A percentile compares a stretch with the other conserved stretches of the same genome.
Evolutionary conservation across 2,888 invertebrate species (phyloP).

Genomic region (Xestobium rufovillosum): DNA sequence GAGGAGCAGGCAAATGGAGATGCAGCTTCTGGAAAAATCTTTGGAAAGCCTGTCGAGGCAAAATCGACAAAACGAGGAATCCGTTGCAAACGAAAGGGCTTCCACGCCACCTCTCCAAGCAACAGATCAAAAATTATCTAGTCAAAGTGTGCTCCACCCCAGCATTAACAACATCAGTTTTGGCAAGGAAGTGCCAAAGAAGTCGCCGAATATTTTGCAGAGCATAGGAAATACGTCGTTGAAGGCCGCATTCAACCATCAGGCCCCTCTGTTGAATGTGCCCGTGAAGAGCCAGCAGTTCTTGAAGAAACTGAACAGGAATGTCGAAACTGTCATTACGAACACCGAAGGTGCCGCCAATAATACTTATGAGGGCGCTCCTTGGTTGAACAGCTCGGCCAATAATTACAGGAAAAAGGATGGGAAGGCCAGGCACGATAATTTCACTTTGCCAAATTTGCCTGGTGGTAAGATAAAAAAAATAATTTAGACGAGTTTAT

Average conservation of each 20-base stretch:
- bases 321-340: conserved; percentile 30
- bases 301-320: conserved; percentile 34
- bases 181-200: conserved; percentile 28
- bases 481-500: conserved; percentile 4
- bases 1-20: conserved; percentile 23
- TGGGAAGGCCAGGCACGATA: conserved; percentile 37
- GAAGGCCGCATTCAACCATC: conserved; percentile 25
- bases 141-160: conserved; percentile 34
- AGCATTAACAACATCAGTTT: conserved; percentile 41
- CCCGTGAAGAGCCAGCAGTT: conserved; percentile 32
- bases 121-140: conserved; percentile 36
- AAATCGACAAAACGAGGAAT: conserved; percentile 19
- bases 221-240: conserved; percentile 26
- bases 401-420: conserved; percentile 28
- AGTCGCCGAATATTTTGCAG: conserved; percentile 34
- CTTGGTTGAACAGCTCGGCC: conserved; percentile 28
- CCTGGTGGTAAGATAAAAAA: conserved; percentile 48
- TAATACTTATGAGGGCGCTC: conserved; percentile 14
- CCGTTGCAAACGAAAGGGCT: conserved; percentile 11
- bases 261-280: conserved; percentile 32
- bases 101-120: conserved; percentile 20
- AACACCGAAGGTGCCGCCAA: conserved; percentile 8
- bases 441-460: conserved; percentile 54
- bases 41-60: conserved; percentile 30
- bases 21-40: conserved; percentile 34